Conservation (phyloP, 2,113 vertebrate species). For the Sporophila hypoxantha region DNA sequence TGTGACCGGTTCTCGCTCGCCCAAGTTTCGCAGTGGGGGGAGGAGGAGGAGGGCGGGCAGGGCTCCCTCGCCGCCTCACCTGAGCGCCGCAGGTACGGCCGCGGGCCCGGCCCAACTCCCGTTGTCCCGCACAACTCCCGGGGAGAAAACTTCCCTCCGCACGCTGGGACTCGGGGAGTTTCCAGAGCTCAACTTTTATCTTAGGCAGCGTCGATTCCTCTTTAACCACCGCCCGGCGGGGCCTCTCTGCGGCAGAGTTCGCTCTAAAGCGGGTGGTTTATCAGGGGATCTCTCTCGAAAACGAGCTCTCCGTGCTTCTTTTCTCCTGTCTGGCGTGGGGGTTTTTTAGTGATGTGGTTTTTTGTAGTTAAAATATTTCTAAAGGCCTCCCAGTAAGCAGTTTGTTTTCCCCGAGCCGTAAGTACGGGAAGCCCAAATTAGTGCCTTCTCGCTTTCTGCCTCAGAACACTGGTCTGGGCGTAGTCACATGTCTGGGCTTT, state of each 20-base stretch:
- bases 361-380: background rate
- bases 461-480: background rate
- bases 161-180: background rate
- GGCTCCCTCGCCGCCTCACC: background rate
- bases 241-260: background rate
- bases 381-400: background rate
- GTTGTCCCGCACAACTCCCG: background rate
- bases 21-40: background rate
- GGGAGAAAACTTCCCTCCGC: background rate
- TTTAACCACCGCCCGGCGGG: background rate
- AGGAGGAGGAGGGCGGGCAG: background rate
- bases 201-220: background rate
- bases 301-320: background rate
- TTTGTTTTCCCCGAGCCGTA: background rate
- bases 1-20: background rate
- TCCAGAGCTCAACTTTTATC: background rate
- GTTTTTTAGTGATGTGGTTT: background rate
- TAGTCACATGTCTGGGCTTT: background rate
- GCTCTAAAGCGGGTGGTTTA: background rate
- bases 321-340: rapidly evolving
- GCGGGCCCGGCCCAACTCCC: background rate
- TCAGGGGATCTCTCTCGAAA: background rate
- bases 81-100: background rate
- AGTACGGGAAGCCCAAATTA: background rate
- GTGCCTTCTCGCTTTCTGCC: background rate